A percentile compares a stretch with the other conserved stretches of the same genome.
phyloP scores from a whole-genome alignment of 2,888 invertebrate species.

The Dryocosmus kuriphilus region DNA sequence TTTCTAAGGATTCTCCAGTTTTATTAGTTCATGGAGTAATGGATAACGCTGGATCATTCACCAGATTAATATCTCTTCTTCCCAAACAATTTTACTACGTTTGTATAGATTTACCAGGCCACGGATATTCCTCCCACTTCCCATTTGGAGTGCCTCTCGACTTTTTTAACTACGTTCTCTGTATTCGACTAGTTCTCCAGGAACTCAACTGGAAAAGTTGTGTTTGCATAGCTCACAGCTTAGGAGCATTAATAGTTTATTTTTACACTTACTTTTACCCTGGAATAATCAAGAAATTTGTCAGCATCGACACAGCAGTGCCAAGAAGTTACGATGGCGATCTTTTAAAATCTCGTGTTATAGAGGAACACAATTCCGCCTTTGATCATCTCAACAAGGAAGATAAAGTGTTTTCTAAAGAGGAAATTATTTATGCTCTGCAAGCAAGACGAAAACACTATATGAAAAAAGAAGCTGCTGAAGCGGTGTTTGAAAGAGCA shows the following conservation, averaged over 20 bases:
- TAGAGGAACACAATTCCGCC: constrained; percentile 71
- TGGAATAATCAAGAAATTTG: constrained; percentile 74
- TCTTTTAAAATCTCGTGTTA: constrained; percentile 65
- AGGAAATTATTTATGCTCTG: constrained; percentile 78
- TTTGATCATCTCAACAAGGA: neutral
- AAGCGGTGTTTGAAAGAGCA: constrained; percentile 78
- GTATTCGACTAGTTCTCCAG: constrained; percentile 69
- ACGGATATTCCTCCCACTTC: constrained; percentile 76
- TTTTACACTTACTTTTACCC: constrained; percentile 76
- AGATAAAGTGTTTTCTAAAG: constrained; percentile 75
- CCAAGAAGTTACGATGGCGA: constrained; percentile 60
- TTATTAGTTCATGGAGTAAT: constrained; percentile 72
- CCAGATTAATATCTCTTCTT: constrained; percentile 72
- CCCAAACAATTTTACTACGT: constrained; percentile 72
- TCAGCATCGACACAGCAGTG: constrained; percentile 76
- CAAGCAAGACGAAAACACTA: constrained; percentile 73
- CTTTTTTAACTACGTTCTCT: constrained; percentile 66
- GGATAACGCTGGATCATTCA: constrained; percentile 78
- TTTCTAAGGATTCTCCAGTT: constrained; percentile 57
- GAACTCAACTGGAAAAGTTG: constrained; percentile 75
- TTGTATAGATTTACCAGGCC: constrained; percentile 77
- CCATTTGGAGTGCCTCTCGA: constrained; percentile 73
- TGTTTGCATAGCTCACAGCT: constrained; percentile 75
- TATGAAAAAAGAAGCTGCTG: constrained; percentile 78
- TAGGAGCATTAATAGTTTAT: constrained; percentile 78